phyloP scores from a whole-genome alignment of 2,113 vertebrate species.

The Thryonomys swinderianus region DNA sequence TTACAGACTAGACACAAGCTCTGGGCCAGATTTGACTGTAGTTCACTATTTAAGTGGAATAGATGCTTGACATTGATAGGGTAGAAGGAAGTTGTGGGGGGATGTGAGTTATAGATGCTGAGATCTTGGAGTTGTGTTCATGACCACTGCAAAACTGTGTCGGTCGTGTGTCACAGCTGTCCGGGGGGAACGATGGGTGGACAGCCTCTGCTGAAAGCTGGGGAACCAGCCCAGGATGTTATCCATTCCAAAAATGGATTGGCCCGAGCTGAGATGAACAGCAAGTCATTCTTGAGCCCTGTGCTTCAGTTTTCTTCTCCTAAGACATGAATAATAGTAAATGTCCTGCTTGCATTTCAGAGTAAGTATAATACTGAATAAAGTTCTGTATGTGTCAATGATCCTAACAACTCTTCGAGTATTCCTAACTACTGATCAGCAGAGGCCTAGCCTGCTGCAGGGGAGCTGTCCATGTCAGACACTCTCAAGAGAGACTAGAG shows the following conservation, averaged over 20 bases:
- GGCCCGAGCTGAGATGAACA: not conserved
- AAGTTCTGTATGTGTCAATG: not conserved
- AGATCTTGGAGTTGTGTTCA: not conserved
- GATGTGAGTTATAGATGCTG: not conserved
- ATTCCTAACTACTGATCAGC: not conserved
- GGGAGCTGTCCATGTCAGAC: not conserved
- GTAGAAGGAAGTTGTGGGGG: not conserved
- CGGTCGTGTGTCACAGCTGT: not conserved
- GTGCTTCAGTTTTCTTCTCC: not conserved
- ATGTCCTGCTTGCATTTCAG: not conserved
- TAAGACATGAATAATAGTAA: not conserved
- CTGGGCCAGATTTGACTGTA: not conserved
- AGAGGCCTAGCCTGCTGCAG: not conserved
- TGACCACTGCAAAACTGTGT: not conserved
- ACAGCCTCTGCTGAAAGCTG: not conserved
- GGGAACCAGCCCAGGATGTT: not conserved
- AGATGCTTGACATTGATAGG: not conserved
- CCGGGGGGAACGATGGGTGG: not conserved
- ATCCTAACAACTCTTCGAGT: not conserved
- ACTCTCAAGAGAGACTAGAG: not conserved
- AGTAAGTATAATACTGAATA: slow-evolving; percentile 34
- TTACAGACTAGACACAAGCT: not conserved
- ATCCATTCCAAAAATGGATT: not conserved
- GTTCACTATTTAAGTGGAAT: not conserved
- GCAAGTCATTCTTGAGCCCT: not conserved